Evolutionary conservation across 2,888 invertebrate species (phyloP), one percentile per base, ranked within the genome.

Genomic region (Apotomis betuletana): DNA sequence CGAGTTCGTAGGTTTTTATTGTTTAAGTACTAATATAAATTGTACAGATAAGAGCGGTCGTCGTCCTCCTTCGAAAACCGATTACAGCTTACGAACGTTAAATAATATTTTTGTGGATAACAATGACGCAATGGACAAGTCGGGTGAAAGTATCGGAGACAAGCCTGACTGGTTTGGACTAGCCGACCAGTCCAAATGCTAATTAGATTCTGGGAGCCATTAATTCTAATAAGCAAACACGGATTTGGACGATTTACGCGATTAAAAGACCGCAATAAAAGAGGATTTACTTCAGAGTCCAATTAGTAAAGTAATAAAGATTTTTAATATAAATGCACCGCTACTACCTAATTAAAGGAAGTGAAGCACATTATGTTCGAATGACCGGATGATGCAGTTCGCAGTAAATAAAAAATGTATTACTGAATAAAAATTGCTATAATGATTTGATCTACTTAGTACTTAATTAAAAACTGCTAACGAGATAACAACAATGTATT

Each of bases 61-160:
- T 65, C 70, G 62, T 58, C 75, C 73, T 70, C 54, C 15, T 68
- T 69, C 60, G 54, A 46, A 68, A 67, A 57, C 38, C 52, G 58
- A 61, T 72, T 63, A 72, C 68, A 52, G 54, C 63, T 75, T 72
- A 69, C 67, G 51, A 63, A 59, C 68, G 75, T 78, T 78, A 76
- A 77, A 76, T 79, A 76, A 75, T 75, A 77, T 77, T 78, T 79
- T 76, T 78, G 73, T 79, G 77, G 78, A 76, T 76, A 74, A 77
- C 70, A 78, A 75, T 80, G 80, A 80, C 77, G 78, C 77, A 83
- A 82, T 75, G 70, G 65, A 69, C 74, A 63, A 72, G 69, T 64
- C 74, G 75, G 83, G 85, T 81, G 85, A 86, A 86, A 86, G 86
- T 85, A 81, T 77, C 79, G 75, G 79, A 72, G 77, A 77, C 70